Percentiles rank a stretch among this genome's conserved stretches.
Conservation (phyloP, 1,140 invertebrate species). For the Ceratosolen solmsi region DNA sequence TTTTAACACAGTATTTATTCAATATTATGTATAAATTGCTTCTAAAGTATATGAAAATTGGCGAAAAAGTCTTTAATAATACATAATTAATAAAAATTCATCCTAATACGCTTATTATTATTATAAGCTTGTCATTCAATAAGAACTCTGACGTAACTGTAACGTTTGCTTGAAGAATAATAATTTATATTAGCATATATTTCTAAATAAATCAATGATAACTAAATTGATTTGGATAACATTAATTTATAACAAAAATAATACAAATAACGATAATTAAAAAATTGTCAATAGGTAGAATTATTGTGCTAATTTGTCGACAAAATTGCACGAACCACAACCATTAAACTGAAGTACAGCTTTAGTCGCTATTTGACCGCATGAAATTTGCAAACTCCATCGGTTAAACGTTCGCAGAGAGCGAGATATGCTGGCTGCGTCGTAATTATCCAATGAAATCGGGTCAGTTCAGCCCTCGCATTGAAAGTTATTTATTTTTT, state of each 20-base stretch:
- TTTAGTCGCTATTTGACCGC: slow-evolving; percentile 23
- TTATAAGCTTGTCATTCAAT: background rate
- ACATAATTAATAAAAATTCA: background rate
- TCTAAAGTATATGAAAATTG: background rate
- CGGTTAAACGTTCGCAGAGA: slow-evolving; percentile 15
- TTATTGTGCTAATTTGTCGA: slow-evolving; percentile 32
- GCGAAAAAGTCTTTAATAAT: background rate
- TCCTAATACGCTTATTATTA: background rate
- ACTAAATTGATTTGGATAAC: background rate
- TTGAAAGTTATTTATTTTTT: slow-evolving; percentile 29
- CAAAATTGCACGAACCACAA: background rate
- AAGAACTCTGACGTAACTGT: background rate
- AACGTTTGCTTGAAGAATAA: background rate
- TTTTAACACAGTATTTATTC: no score
- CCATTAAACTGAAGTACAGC: slow-evolving; percentile 34
- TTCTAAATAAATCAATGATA: background rate
- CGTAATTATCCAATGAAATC: slow-evolving; percentile 35
- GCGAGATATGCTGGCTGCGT: background rate
- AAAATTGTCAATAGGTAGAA: background rate
- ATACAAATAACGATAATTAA: background rate
- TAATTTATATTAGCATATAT: background rate
- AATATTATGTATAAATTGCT: no score
- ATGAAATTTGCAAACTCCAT: slow-evolving; percentile 45
- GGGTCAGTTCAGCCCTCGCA: background rate
- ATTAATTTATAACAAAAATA: background rate